phyloP scores from a whole-genome alignment of 2,113 vertebrate genomes.

The Dendrocopos noguchii region DNA sequence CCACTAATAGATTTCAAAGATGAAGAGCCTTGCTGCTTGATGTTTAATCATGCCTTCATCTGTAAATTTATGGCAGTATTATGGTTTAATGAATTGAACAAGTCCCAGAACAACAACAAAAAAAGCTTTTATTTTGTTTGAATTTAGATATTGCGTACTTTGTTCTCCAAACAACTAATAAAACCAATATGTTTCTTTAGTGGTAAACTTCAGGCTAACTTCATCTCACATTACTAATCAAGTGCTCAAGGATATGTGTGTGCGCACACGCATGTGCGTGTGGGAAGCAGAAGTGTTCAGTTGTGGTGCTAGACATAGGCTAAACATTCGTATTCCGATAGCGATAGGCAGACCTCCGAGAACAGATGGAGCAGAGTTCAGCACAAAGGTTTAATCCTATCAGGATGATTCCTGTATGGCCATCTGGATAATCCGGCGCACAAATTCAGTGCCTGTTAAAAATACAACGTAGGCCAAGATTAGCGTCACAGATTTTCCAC shows the following conservation, averaged over 20 bases:
- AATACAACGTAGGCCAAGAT: slow-evolving; percentile 88
- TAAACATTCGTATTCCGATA: slow-evolving; percentile 75
- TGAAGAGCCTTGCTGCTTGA: slow-evolving; percentile 54
- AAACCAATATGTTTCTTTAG: slow-evolving; percentile 45
- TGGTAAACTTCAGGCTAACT: slow-evolving; percentile 50
- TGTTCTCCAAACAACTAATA: slow-evolving; percentile 54
- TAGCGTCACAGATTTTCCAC: slow-evolving; percentile 89
- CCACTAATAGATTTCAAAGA: slow-evolving; percentile 60
- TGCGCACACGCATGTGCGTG: slow-evolving; percentile 1
- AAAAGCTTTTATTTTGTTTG: slow-evolving; percentile 45
- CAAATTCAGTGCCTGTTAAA: slow-evolving; percentile 91
- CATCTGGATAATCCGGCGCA: slow-evolving; percentile 93
- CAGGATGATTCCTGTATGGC: slow-evolving; percentile 93
- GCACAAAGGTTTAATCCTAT: slow-evolving; percentile 97
- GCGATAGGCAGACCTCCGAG: slow-evolving; percentile 72
- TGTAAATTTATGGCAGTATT: slow-evolving; percentile 38
- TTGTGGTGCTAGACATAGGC: slow-evolving; percentile 39
- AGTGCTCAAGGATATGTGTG: slow-evolving; percentile 5
- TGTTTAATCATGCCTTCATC: slow-evolving; percentile 65
- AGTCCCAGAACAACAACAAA: slow-evolving; percentile 66
- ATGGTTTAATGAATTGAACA: slow-evolving; percentile 59
- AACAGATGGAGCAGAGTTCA: slow-evolving; percentile 93
- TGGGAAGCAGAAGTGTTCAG: slow-evolving; percentile 21
- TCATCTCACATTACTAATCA: slow-evolving; percentile 41
- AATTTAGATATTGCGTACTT: slow-evolving; percentile 57